Conservation (phyloP, 2,797 vertebrate species). For the Paramormyrops hopkinsi region DNA sequence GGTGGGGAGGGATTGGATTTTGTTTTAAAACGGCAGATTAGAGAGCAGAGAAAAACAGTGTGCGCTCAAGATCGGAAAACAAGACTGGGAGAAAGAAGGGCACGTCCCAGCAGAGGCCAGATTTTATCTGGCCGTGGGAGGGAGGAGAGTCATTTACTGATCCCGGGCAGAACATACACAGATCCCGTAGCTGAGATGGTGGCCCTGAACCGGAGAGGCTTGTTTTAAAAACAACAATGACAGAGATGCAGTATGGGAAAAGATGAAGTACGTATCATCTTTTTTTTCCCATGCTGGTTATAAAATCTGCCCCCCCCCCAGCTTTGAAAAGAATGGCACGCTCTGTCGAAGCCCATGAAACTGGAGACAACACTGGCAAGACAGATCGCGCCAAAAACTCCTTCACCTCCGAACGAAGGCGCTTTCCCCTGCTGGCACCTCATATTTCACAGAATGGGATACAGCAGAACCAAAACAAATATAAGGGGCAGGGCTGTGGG, state of each 20-base stretch:
- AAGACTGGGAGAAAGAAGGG: background rate
- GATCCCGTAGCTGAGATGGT: conserved; percentile 14
- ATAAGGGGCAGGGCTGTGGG: background rate
- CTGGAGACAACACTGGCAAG: conserved; percentile 31
- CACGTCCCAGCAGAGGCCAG: conserved; percentile 30
- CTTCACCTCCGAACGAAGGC: conserved; percentile 26
- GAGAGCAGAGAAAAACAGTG: background rate
- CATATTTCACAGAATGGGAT: conserved; percentile 31
- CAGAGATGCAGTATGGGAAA: conserved; percentile 30
- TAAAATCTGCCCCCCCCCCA: conserved; percentile 32
- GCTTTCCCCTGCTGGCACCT: conserved; percentile 26
- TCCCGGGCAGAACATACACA: conserved; percentile 17
- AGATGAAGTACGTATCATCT: conserved; percentile 36
- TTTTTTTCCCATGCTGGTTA: conserved; percentile 16
- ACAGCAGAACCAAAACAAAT: conserved; percentile 21
- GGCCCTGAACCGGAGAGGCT: conserved; percentile 29
- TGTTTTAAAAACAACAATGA: conserved; percentile 34
- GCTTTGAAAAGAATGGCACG: conserved; percentile 32
- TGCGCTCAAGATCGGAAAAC: background rate
- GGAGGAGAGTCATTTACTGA: conserved; percentile 32
- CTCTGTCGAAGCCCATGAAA: conserved; percentile 22
- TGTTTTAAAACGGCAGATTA: conserved; percentile 15
- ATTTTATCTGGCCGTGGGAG: conserved; percentile 27
- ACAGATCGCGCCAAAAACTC: conserved; percentile 27
- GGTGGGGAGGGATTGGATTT: background rate